Conservation (phyloP, 1,140 invertebrate species). For the Kradibia gibbosae region DNA sequence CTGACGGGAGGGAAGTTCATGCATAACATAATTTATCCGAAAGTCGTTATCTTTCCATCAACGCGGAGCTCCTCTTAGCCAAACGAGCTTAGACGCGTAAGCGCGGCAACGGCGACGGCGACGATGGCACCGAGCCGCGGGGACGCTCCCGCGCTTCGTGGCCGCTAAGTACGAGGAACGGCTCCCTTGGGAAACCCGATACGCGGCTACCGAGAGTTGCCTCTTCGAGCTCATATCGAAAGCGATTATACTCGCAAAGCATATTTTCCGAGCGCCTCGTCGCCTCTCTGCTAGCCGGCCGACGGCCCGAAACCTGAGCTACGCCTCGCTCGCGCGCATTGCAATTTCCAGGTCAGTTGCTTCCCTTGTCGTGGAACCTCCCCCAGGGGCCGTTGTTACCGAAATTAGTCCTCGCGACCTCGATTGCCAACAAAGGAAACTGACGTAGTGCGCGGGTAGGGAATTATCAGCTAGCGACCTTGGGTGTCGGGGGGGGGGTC, state of each 20-base stretch:
- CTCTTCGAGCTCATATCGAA: slow-evolving; percentile 11
- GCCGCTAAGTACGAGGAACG: neutral
- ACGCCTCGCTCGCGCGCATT: slow-evolving; percentile 32
- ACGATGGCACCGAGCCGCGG: no score
- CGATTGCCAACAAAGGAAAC: neutral
- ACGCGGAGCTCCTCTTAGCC: neutral
- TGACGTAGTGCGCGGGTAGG: neutral
- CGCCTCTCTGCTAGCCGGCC: slow-evolving; percentile 8
- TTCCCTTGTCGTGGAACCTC: slow-evolving; percentile 30
- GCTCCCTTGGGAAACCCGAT: neutral
- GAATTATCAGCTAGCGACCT: neutral
- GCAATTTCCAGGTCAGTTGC: slow-evolving; percentile 42
- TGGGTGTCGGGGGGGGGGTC: neutral
- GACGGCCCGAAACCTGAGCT: neutral
- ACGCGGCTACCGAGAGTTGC: neutral
- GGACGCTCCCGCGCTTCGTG: no score
- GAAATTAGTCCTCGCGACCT: slow-evolving; percentile 52
- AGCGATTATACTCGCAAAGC: slow-evolving; percentile 53
- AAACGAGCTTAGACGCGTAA: neutral
- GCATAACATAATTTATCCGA: slow-evolving; percentile 38
- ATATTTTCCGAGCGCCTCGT: slow-evolving; percentile 53
- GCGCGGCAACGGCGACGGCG: neutral
- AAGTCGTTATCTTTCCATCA: slow-evolving; percentile 42
- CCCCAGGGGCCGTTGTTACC: slow-evolving; percentile 54
- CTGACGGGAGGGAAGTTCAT: slow-evolving; percentile 17